Conservation (phyloP, 2,797 vertebrate genomes). For the Gephyroberyx darwinii region DNA sequence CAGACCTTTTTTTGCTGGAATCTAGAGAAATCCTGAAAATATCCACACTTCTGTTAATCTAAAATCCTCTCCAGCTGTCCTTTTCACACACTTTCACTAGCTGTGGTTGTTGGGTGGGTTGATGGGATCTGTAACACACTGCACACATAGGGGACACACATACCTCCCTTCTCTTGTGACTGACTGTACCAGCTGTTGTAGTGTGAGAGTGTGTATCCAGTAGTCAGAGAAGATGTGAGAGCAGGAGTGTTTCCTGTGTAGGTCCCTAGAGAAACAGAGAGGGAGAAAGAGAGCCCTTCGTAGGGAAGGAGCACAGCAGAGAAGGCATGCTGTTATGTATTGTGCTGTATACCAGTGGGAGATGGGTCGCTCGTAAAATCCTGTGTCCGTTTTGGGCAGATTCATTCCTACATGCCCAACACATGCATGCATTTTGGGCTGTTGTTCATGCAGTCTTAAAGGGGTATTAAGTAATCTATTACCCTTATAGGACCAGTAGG, state of each 20-base stretch:
- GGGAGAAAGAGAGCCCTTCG: constrained; percentile 15
- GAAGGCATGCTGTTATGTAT: not conserved
- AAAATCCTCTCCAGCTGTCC: not conserved
- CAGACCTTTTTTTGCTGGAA: constrained; percentile 12
- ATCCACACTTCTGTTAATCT: not conserved
- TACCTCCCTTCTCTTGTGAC: not conserved
- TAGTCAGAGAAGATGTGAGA: constrained; percentile 5
- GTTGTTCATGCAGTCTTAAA: too few relatives aligned
- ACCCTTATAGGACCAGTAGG: too few relatives aligned
- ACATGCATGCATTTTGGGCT: too few relatives aligned
- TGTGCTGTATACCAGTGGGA: too few relatives aligned
- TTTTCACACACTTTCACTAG: constrained; percentile 6
- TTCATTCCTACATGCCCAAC: too few relatives aligned
- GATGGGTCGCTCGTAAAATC: too few relatives aligned
- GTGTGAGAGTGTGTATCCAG: not conserved
- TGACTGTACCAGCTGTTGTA: constrained; percentile 25
- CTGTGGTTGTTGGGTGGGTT: constrained; percentile 5
- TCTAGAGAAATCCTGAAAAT: constrained; percentile 1
- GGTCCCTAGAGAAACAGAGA: constrained; percentile 4
- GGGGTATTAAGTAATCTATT: too few relatives aligned
- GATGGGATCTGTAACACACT: constrained; percentile 23
- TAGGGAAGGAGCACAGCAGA: not conserved
- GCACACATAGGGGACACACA: constrained; percentile 1
- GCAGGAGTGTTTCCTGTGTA: constrained; percentile 14
- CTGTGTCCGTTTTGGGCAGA: too few relatives aligned